These are phyloP conservation scores for Theretra japonica DNA, from an alignment of 2,888 invertebrate species.

Conservation along the genomic window DNA sequence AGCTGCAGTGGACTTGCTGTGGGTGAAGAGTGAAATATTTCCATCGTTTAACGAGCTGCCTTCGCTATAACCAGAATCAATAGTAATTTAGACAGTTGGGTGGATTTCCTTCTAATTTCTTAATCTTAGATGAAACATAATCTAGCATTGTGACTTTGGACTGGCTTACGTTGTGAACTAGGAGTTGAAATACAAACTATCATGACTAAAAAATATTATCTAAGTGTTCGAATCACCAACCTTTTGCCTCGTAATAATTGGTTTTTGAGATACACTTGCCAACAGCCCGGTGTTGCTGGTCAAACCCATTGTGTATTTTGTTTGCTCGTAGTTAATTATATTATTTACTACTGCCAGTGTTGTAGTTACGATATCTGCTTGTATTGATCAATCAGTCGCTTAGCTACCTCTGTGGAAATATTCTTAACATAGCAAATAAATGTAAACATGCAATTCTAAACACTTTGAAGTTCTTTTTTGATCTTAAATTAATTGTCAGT, in stretches of 20 bases:
- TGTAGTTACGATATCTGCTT: conserved; percentile 1
- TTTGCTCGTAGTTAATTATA: not conserved
- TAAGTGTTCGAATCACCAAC: conserved; percentile 49
- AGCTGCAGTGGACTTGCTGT: no score
- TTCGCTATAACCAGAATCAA: no score
- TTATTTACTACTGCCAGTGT: not conserved
- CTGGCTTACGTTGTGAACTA: no score
- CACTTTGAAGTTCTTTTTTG: not conserved
- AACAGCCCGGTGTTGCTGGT: conserved; percentile 88
- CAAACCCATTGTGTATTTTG: conserved; percentile 77
- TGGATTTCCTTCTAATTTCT: no score
- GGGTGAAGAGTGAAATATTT: no score
- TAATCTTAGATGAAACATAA: no score
- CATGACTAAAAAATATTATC: not conserved
- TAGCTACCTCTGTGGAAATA: conserved; percentile 52
- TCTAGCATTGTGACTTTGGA: no score
- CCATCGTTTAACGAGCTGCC: no score
- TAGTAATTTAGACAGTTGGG: no score
- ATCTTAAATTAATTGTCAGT: no score
- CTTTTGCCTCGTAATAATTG: conserved; percentile 58
- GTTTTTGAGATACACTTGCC: conserved; percentile 84
- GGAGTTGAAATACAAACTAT: no score
- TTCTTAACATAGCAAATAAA: not conserved
- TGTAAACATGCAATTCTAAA: conserved; percentile 6
- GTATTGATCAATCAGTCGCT: conserved; percentile 70